phyloP scores from a whole-genome alignment of 2,113 vertebrate genomes.

The Myrmophylax atrothorax region DNA sequence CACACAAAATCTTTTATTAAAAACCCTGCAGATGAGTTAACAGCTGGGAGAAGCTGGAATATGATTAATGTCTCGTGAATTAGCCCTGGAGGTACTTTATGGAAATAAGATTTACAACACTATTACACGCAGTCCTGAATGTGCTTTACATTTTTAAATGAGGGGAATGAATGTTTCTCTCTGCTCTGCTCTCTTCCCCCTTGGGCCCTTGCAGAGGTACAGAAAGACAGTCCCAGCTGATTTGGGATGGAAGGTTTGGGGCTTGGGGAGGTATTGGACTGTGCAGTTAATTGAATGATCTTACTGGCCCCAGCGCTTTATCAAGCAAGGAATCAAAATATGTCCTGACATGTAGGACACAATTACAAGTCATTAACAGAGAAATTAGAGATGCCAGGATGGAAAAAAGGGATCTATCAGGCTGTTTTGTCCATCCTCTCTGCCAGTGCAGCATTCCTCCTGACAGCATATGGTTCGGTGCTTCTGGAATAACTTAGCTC shows the following conservation, averaged over 20 bases:
- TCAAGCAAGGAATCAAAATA: conserved; percentile 41
- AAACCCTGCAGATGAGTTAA: conserved; percentile 40
- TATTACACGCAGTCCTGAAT: conserved; percentile 38
- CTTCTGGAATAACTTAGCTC: not conserved
- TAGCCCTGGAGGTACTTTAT: conserved; percentile 55
- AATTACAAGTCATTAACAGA: conserved; percentile 46
- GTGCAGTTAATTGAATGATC: not conserved
- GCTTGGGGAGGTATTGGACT: not conserved
- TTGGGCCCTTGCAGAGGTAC: not conserved
- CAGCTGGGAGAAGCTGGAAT: conserved; percentile 61
- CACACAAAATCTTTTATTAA: conserved; percentile 53
- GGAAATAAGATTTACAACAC: conserved; percentile 58
- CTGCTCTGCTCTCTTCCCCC: not conserved
- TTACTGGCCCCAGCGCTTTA: not conserved
- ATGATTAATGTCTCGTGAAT: conserved; percentile 56
- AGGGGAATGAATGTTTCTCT: conserved; percentile 4
- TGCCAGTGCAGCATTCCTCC: not conserved
- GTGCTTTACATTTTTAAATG: conserved; percentile 51
- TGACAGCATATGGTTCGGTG: conserved; percentile 14
- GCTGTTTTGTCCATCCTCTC: not conserved
- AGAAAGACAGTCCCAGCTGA: not conserved
- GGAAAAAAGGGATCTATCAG: not conserved
- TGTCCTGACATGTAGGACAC: conserved; percentile 8
- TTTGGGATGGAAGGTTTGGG: not conserved
- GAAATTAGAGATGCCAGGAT: conserved; percentile 27